These are phyloP conservation scores for Tetraneura akinire DNA, from an alignment of 1,140 invertebrate genomes.

Conservation along the genomic window DNA sequence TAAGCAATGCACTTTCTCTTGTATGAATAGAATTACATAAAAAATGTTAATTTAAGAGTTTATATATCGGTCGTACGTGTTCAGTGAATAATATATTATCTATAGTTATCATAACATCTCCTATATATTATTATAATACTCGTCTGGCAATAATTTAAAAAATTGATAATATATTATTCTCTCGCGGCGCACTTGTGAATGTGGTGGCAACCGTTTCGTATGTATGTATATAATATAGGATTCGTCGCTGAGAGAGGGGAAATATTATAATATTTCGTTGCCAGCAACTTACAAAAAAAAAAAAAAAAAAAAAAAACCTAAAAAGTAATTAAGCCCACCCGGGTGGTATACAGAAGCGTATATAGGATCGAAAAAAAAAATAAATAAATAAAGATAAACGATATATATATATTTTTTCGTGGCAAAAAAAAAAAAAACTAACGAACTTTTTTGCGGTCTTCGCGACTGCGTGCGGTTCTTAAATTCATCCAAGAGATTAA, in stretches of 20 bases:
- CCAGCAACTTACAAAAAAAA: slow-evolving; percentile 34
- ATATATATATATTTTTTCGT: slow-evolving; percentile 42
- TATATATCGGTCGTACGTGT: too few species aligned
- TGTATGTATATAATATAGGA: too few species aligned
- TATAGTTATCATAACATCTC: too few species aligned
- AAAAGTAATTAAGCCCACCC: slow-evolving; percentile 49
- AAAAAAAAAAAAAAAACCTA: slow-evolving; percentile 33
- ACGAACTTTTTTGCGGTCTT: slow-evolving; percentile 48
- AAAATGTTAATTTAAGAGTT: too few species aligned
- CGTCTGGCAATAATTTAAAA: not conserved
- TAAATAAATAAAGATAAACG: slow-evolving; percentile 33
- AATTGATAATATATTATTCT: not conserved
- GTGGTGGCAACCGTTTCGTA: not conserved
- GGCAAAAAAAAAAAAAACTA: slow-evolving; percentile 22
- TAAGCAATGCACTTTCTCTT: too few species aligned
- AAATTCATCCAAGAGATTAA: slow-evolving; percentile 51
- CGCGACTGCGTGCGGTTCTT: slow-evolving; percentile 39
- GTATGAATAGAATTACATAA: too few species aligned
- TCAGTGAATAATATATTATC: too few species aligned
- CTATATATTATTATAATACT: too few species aligned
- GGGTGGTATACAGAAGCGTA: slow-evolving; percentile 3
- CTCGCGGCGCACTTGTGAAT: not conserved
- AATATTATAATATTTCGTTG: slow-evolving; percentile 34
- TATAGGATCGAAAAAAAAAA: not conserved
- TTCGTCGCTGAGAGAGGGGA: not conserved